phyloP scores from a whole-genome alignment of 2,888 invertebrate genomes.

The Choreutis nemorana region DNA sequence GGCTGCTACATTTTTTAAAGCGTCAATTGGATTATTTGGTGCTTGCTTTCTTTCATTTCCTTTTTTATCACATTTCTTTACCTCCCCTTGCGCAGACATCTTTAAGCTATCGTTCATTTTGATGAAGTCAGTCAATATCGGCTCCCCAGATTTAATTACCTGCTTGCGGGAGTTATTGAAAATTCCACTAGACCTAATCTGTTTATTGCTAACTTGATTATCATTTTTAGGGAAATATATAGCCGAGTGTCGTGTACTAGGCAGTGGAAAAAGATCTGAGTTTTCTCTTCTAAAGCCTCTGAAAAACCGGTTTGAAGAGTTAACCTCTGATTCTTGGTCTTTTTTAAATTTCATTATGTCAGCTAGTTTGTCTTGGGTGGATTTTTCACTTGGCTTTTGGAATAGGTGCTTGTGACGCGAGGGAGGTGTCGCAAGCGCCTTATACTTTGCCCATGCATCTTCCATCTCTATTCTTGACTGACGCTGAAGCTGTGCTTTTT shows the following conservation, averaged over 20 bases:
- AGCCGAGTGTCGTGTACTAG: constrained; percentile 79
- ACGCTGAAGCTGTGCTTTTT: constrained; percentile 43
- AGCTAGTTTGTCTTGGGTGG: constrained; percentile 50
- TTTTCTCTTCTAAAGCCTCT: constrained; percentile 84
- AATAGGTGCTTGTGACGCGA: constrained; percentile 43
- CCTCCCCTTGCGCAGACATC: constrained; percentile 47
- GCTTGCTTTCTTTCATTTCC: constrained; percentile 27
- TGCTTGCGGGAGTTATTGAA: constrained; percentile 74
- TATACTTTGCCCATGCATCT: constrained; percentile 52
- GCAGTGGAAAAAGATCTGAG: constrained; percentile 82
- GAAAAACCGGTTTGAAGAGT: constrained; percentile 75
- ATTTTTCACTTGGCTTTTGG: constrained; percentile 40
- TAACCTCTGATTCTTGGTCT: constrained; percentile 75
- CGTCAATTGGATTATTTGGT: constrained; percentile 45
- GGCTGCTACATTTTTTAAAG: constrained; percentile 49
- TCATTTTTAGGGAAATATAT: constrained; percentile 68
- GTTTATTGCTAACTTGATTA: constrained; percentile 49
- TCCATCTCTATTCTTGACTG: constrained; percentile 57
- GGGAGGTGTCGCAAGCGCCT: constrained; percentile 49
- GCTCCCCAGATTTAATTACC: constrained; percentile 67
- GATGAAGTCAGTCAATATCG: constrained; percentile 74
- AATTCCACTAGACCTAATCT: constrained; percentile 72
- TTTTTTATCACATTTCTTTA: constrained; percentile 37
- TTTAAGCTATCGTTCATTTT: constrained; percentile 63
- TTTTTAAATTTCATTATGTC: constrained; percentile 69